Conservation (phyloP, 2,888 invertebrate genomes). For the Platycheirus albimanus region DNA sequence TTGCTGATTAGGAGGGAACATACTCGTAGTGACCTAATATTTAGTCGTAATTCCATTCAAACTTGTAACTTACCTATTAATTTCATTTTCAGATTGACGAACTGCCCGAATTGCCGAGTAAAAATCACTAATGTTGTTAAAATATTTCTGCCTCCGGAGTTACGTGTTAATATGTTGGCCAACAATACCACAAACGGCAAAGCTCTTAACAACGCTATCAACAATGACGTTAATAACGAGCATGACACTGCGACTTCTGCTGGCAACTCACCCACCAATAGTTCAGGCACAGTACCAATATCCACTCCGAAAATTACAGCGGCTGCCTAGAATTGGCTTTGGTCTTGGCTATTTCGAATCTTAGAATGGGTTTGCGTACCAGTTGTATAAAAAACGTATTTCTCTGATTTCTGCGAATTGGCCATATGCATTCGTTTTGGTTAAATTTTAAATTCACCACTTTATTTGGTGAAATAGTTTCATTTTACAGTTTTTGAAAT, state of each 20-base stretch:
- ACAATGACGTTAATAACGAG: slow-evolving; percentile 51
- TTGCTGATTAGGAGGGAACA: no score
- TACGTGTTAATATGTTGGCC: slow-evolving; percentile 76
- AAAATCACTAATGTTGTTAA: slow-evolving; percentile 81
- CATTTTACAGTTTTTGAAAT: slow-evolving; percentile 12
- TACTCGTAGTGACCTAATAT: no score
- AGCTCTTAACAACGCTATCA: slow-evolving; percentile 54
- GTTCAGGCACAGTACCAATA: slow-evolving; percentile 67
- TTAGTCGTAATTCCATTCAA: no score
- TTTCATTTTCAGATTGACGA: slow-evolving; percentile 81
- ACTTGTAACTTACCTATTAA: no score
- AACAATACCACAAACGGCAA: slow-evolving; percentile 30
- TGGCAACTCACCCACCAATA: slow-evolving; percentile 56
- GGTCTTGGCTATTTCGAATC: slow-evolving; percentile 81
- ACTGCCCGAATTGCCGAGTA: slow-evolving; percentile 82
- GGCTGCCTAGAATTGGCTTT: slow-evolving; percentile 80
- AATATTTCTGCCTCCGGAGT: slow-evolving; percentile 82
- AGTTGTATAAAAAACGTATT: slow-evolving; percentile 78
- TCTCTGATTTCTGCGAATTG: slow-evolving; percentile 55
- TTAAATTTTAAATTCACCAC: slow-evolving; percentile 15
- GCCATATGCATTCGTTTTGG: slow-evolving; percentile 44
- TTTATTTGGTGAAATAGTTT: slow-evolving; percentile 1
- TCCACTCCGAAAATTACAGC: slow-evolving; percentile 77
- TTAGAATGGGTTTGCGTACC: slow-evolving; percentile 81
- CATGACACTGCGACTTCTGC: slow-evolving; percentile 34